phyloP scores from a whole-genome alignment of 2,113 vertebrate genomes.

The Aegotheles bennettii region DNA sequence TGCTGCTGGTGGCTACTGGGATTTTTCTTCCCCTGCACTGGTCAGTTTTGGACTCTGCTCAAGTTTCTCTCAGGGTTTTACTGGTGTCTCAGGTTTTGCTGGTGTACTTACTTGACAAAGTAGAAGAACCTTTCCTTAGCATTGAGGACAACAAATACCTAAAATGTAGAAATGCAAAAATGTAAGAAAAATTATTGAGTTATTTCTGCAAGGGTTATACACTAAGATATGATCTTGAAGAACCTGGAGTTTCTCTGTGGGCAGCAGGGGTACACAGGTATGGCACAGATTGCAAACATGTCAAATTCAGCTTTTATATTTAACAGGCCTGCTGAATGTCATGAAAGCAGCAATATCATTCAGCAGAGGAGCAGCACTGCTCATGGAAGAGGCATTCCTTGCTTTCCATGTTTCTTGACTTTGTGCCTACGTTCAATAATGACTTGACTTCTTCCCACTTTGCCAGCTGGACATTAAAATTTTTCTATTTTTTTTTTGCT shows the following conservation, averaged over 20 bases:
- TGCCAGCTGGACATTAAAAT: not conserved
- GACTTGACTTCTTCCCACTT: not conserved
- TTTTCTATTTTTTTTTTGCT: not conserved
- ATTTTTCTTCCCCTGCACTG: not conserved
- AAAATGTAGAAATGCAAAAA: not conserved
- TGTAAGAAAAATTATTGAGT: not conserved
- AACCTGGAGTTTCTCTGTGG: not conserved
- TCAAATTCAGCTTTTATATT: not conserved
- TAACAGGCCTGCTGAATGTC: not conserved
- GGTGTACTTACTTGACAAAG: not conserved
- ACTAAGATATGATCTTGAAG: not conserved
- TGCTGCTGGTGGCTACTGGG: not conserved
- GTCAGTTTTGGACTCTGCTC: not conserved
- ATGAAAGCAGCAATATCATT: not conserved
- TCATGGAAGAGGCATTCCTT: not conserved
- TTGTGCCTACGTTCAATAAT: not conserved
- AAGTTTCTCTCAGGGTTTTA: not conserved
- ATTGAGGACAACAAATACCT: not conserved
- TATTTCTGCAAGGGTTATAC: not conserved
- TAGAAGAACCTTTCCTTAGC: not conserved
- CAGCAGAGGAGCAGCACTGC: rapidly evolving
- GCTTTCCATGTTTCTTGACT: not conserved
- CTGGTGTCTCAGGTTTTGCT: not conserved
- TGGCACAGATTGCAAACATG: not conserved
- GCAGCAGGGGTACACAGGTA: not conserved